Base-by-base conservation (phyloP, 2,113 vertebrate genomes). In the Gallinago undulata region DNA sequence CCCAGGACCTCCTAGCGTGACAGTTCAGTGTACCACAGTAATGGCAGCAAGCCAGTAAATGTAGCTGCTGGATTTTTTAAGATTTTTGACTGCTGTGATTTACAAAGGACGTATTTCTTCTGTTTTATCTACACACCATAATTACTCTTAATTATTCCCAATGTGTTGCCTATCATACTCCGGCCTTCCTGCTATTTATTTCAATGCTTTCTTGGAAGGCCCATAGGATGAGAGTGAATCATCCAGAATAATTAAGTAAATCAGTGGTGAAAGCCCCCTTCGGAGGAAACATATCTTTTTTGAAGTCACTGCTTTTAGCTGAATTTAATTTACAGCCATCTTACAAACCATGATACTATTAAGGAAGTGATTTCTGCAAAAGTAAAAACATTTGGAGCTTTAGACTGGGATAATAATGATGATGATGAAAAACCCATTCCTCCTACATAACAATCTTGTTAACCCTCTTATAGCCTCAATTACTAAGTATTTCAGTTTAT, bases 191-290 rank as follows among this genome's bases (percentile, higher is more conserved):
- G 73, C 76, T 96, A 96, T 95, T 97, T 97, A 97, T 95, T 97
- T 96, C 75, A 94, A 82, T 68, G 37, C 28, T 74, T 97, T 98
- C 89, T 97, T 2, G 1, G 94, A 97, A 98, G 92, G 57, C 69
- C 91, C 47, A 93, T 41, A 89, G 6, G 50, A 84, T 87, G 18
- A 79, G 25, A 96, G 43, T 84, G 79, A 96, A 92, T 96, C 87
- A 94, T 96, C 86, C 92, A 93, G 78, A 97, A 97, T 97, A 97
- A 98, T 97, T 93, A 96, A 95, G 81, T 90, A 96, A 97, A 97
- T 95, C 88, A 87, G 82, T 59, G 53, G 84, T 80, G 69, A 90
- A 94, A 94, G 62, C 24, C 69, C 27, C 45, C 88, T 86, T 88
- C 56, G 91, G 77, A 96, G 72, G 59, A 95, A 92, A 97, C 66